Base-by-base conservation (phyloP, 2,797 vertebrate species). In the Erithacus rubecula region DNA sequence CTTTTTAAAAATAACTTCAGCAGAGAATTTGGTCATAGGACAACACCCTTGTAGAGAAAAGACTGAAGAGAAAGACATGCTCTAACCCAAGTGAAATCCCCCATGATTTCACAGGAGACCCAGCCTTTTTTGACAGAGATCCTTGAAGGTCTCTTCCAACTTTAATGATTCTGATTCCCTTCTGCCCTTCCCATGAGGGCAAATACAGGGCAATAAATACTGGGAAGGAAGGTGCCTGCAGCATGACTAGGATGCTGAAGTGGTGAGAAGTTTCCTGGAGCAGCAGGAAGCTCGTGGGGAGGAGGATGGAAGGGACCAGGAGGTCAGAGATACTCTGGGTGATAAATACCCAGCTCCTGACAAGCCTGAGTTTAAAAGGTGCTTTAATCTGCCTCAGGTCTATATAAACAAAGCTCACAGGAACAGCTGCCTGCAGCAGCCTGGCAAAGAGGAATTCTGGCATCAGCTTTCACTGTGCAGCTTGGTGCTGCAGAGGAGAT, bases 361-460 rank as follows among this genome's bases (percentile, higher is more conserved):
- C 71, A 80, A 84, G 52, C 37, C 49, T 5, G 37, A 63, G 59
- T 88, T 75, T 43, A 62, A 95, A 81, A 95, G 62, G 58, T n/a
- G 11, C 81, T 79, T 94, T 63, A 46, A 91, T 82, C 60, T 84
- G 47, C 52, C 56, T 59, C 71, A 58, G 60, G 94, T 49, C 49
- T 75, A 32, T 18, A 47, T 24, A 87, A 95, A 74, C 81, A 97
- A 74, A 94, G 87, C 81, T 43, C 51, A 77, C 6, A 80, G 86
- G 56, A 95, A 71, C 81, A 43, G 64, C 37, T 79, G 70, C 58
- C 86, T 43, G 21, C 5, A 51, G 36, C 47, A 83, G 74, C 77
- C 81, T 87, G 53, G 27, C 65, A 94, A 91, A 60, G 23, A 81
- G 62, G 74, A 94, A 87, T 29, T 15, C 34, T 19, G 24, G 9